Evolutionary conservation across 2,888 invertebrate species (phyloP).

Genomic region (Dendrolimus pini): DNA sequence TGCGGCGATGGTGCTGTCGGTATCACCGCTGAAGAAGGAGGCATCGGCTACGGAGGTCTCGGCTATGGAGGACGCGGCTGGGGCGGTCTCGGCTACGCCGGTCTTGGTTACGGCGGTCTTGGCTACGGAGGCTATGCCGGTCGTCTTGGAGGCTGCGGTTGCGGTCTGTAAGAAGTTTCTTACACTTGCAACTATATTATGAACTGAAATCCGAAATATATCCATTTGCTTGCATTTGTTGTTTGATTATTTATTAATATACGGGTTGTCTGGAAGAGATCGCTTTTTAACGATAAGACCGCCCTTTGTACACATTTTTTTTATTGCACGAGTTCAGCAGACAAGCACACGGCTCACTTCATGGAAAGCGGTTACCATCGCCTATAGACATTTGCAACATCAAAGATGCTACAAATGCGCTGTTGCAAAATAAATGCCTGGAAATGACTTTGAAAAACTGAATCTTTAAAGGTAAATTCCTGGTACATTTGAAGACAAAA

Average conservation of each 20-base stretch:
- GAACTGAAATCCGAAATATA: neutral
- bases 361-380: too few relatives aligned
- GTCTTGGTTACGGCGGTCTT: neutral
- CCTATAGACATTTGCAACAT: too few relatives aligned
- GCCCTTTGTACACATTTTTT: too few relatives aligned
- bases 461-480: too few relatives aligned
- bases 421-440: too few relatives aligned
- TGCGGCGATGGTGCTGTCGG: neutral
- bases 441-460: too few relatives aligned
- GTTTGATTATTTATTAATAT: neutral
- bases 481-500: too few relatives aligned
- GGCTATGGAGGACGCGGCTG: neutral
- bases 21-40: neutral
- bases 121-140: neutral
- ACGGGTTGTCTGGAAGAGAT: too few relatives aligned
- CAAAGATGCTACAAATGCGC: too few relatives aligned
- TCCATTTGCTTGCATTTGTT: neutral
- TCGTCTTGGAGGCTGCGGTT: neutral
- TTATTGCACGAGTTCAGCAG: too few relatives aligned
- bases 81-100: neutral
- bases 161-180: constrained; percentile 3
- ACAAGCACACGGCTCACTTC: too few relatives aligned
- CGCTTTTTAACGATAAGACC: too few relatives aligned
- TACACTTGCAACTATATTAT: neutral
- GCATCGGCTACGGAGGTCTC: neutral